These are phyloP conservation scores for Macquaria australasica DNA, from an alignment of 2,113 vertebrate species.

Conservation along the genomic window DNA sequence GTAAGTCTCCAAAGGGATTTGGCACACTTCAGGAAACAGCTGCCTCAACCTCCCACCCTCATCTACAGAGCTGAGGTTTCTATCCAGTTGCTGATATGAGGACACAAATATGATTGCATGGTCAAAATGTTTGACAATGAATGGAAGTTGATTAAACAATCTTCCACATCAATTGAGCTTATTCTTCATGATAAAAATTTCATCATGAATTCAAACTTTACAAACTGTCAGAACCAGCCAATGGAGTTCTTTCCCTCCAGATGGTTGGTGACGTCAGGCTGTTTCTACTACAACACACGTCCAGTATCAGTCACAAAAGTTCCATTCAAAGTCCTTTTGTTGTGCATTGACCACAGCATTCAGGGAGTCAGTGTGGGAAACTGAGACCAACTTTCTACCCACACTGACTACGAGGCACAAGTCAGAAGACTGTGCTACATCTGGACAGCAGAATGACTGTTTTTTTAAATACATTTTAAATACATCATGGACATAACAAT, in stretches of 20 bases:
- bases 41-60: background rate
- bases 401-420: conserved; percentile 37
- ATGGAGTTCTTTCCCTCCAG: conserved; percentile 63
- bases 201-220: background rate
- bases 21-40: conserved; percentile 46
- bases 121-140: background rate
- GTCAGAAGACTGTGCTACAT: conserved; percentile 24
- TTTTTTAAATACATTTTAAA: no score
- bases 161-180: rapidly evolving
- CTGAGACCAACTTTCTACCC: conserved; percentile 45
- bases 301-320: conserved; percentile 37
- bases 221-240: conserved; percentile 22
- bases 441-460: background rate
- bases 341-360: conserved; percentile 48
- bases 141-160: background rate
- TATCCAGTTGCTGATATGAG: background rate
- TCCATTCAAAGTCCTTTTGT: conserved; percentile 41
- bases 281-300: conserved; percentile 12
- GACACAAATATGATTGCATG: background rate
- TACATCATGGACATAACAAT: no score
- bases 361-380: conserved; percentile 67
- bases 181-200: background rate
- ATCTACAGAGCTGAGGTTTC: background rate
- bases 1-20: conserved; percentile 23
- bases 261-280: conserved; percentile 56